Evolutionary conservation across 2,113 vertebrate species (phyloP), one percentile per base, ranked within the genome.

Genomic region (Nicator chloris): DNA sequence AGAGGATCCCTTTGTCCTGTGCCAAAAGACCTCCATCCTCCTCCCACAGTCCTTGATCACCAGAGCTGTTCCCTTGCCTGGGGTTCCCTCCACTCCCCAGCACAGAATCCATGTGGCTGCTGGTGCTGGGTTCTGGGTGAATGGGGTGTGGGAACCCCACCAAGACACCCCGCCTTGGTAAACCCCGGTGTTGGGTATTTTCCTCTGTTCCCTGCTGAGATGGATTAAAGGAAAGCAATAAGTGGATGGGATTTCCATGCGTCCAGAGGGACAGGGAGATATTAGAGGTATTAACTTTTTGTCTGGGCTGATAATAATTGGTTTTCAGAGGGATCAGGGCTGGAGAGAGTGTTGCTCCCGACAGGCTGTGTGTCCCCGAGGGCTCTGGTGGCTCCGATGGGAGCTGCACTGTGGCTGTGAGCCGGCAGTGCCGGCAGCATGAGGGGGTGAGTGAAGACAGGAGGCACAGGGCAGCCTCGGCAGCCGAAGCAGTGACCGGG

Each of bases 221-320:
- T 85, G 96, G 96, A 97, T 96, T 96, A 96, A 75, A 88, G 85
- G 87, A 20, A 80, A 91, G 96, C 2, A 82, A 92, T 90, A 86
- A 97, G 85, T 51, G 27, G 40, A 37, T 27, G 91, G 93, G 97
- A 93, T 97, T 97, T 89, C 95, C 81, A 9, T 0, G 70, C 6
- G 5, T 92, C 96, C 68, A 3, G 90, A 73, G 96, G 93, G 94
- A 97, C 57, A 1, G 90, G 76, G 51, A 80, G 92, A 86, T 94
- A 95, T 61, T 90, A 90, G 82, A 59, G 87, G 94, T n/a, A 95
- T 97, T 97, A 97, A 93, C 92, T 91, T 85, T 83, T 82, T 8
- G 39, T 84, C 94, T 65, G 65, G 77, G 84, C 80, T 88, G 92
- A 54, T 92, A 69, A 66, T 81, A 45, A 54, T 73, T 82, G 14